A percentile compares a stretch with the other conserved stretches of the same genome.
Conservation (phyloP, 1,140 invertebrate genomes). For the Arctopsyche grandis region DNA sequence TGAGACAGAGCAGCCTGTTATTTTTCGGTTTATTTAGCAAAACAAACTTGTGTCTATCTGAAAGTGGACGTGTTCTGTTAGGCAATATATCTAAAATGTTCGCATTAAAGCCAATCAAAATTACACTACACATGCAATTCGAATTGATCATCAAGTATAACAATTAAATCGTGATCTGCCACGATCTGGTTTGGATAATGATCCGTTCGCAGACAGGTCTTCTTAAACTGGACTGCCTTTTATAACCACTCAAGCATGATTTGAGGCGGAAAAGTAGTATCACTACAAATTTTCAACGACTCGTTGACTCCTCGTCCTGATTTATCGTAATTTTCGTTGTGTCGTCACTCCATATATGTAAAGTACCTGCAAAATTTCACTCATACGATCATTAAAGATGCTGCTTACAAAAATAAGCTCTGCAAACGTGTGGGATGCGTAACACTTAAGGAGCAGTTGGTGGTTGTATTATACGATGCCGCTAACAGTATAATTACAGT, state of each 20-base stretch:
- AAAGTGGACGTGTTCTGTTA: too few species aligned
- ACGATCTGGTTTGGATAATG: constrained; percentile 36
- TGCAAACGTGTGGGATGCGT: too few species aligned
- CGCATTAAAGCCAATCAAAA: constrained; percentile 46
- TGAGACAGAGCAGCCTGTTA: neutral
- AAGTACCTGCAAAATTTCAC: too few species aligned
- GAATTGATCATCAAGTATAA: constrained; percentile 33
- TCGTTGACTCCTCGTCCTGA: too few species aligned
- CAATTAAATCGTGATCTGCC: constrained; percentile 46
- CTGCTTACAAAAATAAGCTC: too few species aligned
- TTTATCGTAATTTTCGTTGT: too few species aligned
- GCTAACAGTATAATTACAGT: constrained; percentile 37
- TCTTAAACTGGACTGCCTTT: neutral
- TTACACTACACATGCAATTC: constrained; percentile 22
- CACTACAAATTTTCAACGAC: too few species aligned
- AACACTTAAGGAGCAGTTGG: too few species aligned
- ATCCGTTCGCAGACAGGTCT: neutral
- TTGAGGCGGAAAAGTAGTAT: too few species aligned
- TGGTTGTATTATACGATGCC: neutral
- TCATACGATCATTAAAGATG: too few species aligned
- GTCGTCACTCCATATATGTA: too few species aligned
- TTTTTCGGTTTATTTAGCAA: neutral
- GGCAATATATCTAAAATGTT: constrained; percentile 16
- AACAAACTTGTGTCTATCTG: neutral
- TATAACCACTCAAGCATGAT: too few species aligned